Percentiles rank a stretch among this genome's conserved stretches.
phyloP scores from a whole-genome alignment of 2,888 invertebrate genomes.

The Chesias legatella region DNA sequence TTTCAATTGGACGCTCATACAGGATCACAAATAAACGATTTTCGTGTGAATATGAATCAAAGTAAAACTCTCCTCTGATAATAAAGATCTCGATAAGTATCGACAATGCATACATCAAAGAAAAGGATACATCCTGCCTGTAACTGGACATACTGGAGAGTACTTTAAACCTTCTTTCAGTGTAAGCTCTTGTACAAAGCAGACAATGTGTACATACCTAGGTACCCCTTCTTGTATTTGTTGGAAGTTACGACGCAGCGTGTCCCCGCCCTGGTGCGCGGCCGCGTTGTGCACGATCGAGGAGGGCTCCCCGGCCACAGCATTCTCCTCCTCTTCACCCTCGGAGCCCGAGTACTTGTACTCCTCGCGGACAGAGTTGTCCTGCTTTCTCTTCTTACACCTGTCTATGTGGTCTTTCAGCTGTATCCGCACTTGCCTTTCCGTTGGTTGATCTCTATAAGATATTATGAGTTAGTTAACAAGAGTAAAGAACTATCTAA shows the following conservation, averaged over 20 bases:
- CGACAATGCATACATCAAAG: too few species aligned
- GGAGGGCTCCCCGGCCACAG: constrained; percentile 95
- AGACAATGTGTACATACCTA: constrained; percentile 42
- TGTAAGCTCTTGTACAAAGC: too few species aligned
- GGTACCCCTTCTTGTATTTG: constrained; percentile 91
- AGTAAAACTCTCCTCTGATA: too few species aligned
- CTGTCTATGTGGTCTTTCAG: constrained; percentile 99
- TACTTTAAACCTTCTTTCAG: constrained; percentile 1
- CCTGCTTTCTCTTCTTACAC: constrained; percentile 96
- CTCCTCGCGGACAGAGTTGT: constrained; percentile 88
- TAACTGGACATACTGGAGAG: too few species aligned
- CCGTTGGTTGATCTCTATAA: constrained; percentile 95
- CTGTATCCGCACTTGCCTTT: constrained; percentile 98
- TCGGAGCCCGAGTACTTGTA: constrained; percentile 97
- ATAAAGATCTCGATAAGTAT: too few species aligned
- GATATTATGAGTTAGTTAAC: too few species aligned
- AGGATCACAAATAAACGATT: too few species aligned
- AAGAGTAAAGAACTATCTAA: too few species aligned
- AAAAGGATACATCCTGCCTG: too few species aligned
- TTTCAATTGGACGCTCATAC: too few species aligned
- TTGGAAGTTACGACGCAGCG: constrained; percentile 97
- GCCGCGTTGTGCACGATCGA: constrained; percentile 93
- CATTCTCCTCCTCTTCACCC: constrained; percentile 97
- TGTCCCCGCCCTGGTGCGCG: constrained; percentile 91
- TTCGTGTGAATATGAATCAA: too few species aligned